Evolutionary conservation across 2,888 invertebrate genomes (phyloP), one percentile per base, ranked within the genome.

Genomic region (Philereme vetulata): DNA sequence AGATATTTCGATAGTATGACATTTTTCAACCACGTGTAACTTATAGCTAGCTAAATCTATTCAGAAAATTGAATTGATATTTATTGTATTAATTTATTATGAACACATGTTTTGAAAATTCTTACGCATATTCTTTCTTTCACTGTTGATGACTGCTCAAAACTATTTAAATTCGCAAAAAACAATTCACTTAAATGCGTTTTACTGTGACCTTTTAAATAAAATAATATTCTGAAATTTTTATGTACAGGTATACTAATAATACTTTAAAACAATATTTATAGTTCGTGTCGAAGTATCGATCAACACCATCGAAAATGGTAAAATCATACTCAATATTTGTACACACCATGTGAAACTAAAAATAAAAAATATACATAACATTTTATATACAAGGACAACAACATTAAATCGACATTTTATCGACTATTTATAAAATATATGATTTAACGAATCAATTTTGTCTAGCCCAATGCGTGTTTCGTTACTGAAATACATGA

Each of bases 231-330:
- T 84, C 76, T 80, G 81, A 82, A 67, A 86, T 85, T 84, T 84
- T 82, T 91, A 91, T 89, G 72, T 89, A 89, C 90, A 90, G 71
- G 82, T 90, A 88, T 82, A 83, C 90, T 91, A 91, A 86, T 90
- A 91, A 91, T 90, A 91, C 90, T 90, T 90, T 88, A 83, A 90
- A 90, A 90, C 86, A 88, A 90, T 90, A 90, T 90, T 88, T 90
- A 91, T 90, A 90, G 79, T 82, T 84, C 70, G 72, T 78, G 74
- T 78, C 80, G 77, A 81, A 73, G 74, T 78, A 77, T 78, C 70
- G 62, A 71, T 78, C 70, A 75, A 80, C 78, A 81, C 79, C 82
- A 81, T 80, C 78, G 84, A 84, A 79, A 75, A 74, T 80, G 74
- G 76, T 68, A 72, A 82, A 85, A 84, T 79, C 78, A 84, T 82